Percentiles rank a stretch among this genome's conserved stretches.
Evolutionary conservation across 2,888 invertebrate species (phyloP).

Genomic region (Xanthorhoe spadicearia): DNA sequence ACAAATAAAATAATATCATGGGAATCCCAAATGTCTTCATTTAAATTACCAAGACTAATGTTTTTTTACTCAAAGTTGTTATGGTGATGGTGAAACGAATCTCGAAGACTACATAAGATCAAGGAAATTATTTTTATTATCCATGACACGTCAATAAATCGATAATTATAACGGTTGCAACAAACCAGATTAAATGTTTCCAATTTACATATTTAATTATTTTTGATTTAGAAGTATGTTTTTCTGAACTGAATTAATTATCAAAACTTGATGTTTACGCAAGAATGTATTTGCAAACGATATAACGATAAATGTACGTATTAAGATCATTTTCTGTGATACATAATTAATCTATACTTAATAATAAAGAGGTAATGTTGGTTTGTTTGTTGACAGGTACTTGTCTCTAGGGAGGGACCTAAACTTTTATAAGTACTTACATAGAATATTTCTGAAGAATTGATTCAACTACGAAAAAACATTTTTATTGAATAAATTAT

Average conservation of each 20-base stretch:
- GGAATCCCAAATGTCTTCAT: too few species aligned
- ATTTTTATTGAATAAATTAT: too few species aligned
- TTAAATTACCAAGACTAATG: too few species aligned
- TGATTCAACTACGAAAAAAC: too few species aligned
- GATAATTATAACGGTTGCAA: slow-evolving; percentile 20
- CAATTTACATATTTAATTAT: slow-evolving; percentile 40
- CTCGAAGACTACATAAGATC: background rate
- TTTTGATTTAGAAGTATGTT: slow-evolving; percentile 34
- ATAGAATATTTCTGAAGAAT: too few species aligned
- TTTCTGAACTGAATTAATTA: slow-evolving; percentile 27
- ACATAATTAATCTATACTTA: too few species aligned
- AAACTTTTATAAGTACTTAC: too few species aligned
- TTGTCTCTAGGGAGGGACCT: too few species aligned
- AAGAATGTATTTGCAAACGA: slow-evolving; percentile 3
- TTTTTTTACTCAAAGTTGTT: too few species aligned
- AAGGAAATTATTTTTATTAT: slow-evolving; percentile 12
- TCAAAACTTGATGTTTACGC: slow-evolving; percentile 15
- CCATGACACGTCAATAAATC: slow-evolving; percentile 26
- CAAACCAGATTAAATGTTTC: slow-evolving; percentile 14
- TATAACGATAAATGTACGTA: background rate
- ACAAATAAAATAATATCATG: too few species aligned
- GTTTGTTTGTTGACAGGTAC: too few species aligned
- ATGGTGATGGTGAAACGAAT: background rate
- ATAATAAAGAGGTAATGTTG: too few species aligned
- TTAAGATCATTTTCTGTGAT: background rate